phyloP scores from a whole-genome alignment of 64 coral and sea anemone genomes.

The Stichodactyla mertensii region DNA sequence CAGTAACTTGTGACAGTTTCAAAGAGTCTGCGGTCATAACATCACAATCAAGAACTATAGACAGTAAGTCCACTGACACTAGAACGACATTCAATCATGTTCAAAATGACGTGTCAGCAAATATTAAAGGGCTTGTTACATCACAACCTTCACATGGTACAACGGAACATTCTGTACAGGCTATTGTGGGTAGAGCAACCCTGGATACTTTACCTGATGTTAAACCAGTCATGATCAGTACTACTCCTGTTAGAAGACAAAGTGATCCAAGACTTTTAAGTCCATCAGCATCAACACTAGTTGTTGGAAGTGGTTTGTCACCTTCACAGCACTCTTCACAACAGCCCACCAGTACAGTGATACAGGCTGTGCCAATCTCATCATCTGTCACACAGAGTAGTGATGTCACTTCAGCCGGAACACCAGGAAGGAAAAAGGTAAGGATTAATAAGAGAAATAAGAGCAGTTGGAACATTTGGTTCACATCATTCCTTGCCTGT shows the following conservation, averaged over 20 bases:
- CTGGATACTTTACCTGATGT: slow-evolving; percentile 33
- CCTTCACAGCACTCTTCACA: slow-evolving; percentile 22
- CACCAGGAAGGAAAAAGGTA: slow-evolving; percentile 92
- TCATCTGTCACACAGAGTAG: slow-evolving; percentile 11
- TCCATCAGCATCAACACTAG: slow-evolving; percentile 1
- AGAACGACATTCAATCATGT: not conserved
- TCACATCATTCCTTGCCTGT: not conserved
- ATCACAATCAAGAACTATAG: not conserved
- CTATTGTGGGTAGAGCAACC: slow-evolving; percentile 18
- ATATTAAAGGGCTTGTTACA: not conserved
- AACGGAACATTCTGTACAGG: slow-evolving; percentile 18
- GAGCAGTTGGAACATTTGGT: not conserved
- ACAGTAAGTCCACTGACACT: not conserved
- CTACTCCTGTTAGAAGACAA: slow-evolving; percentile 31
- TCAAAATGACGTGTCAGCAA: not conserved
- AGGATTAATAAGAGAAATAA: not conserved
- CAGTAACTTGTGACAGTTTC: not conserved
- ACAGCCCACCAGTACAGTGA: slow-evolving; percentile 19
- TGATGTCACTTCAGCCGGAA: slow-evolving; percentile 36
- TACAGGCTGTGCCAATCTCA: not conserved
- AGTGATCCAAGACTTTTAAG: slow-evolving; percentile 75
- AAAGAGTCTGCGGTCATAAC: not conserved
- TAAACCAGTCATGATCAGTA: slow-evolving; percentile 17
- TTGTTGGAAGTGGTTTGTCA: not conserved
- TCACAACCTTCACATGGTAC: not conserved